Base-by-base conservation (phyloP, 2,113 vertebrate genomes). In the Phylloscopus trochiloides region DNA sequence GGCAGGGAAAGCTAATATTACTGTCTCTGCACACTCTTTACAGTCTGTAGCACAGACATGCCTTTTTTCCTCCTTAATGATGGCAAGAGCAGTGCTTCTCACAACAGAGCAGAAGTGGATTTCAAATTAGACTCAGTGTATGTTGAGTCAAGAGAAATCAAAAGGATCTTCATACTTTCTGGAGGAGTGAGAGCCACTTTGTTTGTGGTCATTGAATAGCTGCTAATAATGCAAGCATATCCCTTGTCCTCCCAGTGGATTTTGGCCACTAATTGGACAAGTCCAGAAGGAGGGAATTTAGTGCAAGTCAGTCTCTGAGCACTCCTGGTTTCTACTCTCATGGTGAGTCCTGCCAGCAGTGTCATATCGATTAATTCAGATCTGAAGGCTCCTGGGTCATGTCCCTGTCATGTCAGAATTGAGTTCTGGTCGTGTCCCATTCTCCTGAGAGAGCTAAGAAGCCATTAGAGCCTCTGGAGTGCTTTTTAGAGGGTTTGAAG, bases 211-310 rank as follows among this genome's bases (percentile, higher is more conserved):
- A 40, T 29, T 51, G 68, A 89, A 59, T 63, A 81, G 51, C 66
- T 86, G 63, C 38, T 92, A 50, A 54, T 74, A 74, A 62, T 58
- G 63, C 72, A 85, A 92, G 70, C 16, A 15, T 71, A 47, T 77
- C 61, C 43, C 59, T 55, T 93, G 62, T 82, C 59, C 47, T 89
- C 72, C 78, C 70, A 40, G 67, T 76, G 87, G 90, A 47, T 85
- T 88, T 97, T 73, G 90, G 82, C 54, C 48, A 48, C 84, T 92
- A 86, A 89, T 90, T 87, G 77, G 90, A 93, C 87, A 90, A 96
- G 88, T 75, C 47, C 62, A 94, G 79, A 88, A 82, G 0, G 20
- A 90, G 74, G 11, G 66, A 84, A 71, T 89, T 85, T 8, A 96
- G 85, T 57, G 22, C 42, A 55, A 4, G 68, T 92, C 62, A 32